Conservation (phyloP, 2,113 vertebrate genomes). For the Ceyx melanurus region DNA sequence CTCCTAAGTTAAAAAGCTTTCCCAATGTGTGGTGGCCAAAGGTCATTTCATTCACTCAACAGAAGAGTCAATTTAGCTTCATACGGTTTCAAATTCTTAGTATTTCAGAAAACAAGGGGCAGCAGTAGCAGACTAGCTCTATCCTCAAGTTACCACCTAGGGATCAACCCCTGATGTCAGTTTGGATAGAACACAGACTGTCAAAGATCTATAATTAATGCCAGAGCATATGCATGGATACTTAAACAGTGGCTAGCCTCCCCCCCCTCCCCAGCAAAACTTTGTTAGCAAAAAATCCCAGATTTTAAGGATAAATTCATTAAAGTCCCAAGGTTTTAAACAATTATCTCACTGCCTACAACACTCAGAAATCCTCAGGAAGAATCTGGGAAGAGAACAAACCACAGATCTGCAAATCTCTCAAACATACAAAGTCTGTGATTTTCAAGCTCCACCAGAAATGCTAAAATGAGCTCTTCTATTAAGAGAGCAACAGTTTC, state of each 20-base stretch:
- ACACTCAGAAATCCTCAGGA: neutral
- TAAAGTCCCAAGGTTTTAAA: neutral
- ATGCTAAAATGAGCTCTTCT: neutral
- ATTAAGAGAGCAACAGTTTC: neutral
- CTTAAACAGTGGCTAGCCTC: neutral
- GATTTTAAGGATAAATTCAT: neutral
- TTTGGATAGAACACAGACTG: neutral
- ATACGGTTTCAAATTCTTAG: slow-evolving; percentile 5
- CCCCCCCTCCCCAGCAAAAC: neutral
- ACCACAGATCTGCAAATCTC: neutral
- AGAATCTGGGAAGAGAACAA: neutral
- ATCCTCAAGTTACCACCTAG: slow-evolving; percentile 30
- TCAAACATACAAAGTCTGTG: neutral
- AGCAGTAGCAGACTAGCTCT: neutral
- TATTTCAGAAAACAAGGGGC: neutral
- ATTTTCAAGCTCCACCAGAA: neutral
- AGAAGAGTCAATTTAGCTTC: neutral
- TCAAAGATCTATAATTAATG: slow-evolving; percentile 41
- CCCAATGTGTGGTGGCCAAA: neutral
- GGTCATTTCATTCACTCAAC: neutral
- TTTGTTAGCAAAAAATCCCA: neutral
- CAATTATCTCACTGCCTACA: neutral
- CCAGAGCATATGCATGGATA: neutral
- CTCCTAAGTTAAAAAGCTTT: neutral
- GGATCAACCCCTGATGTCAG: slow-evolving; percentile 22